phyloP scores from a whole-genome alignment of 2,888 invertebrate genomes.

The Nomada fabriciana region DNA sequence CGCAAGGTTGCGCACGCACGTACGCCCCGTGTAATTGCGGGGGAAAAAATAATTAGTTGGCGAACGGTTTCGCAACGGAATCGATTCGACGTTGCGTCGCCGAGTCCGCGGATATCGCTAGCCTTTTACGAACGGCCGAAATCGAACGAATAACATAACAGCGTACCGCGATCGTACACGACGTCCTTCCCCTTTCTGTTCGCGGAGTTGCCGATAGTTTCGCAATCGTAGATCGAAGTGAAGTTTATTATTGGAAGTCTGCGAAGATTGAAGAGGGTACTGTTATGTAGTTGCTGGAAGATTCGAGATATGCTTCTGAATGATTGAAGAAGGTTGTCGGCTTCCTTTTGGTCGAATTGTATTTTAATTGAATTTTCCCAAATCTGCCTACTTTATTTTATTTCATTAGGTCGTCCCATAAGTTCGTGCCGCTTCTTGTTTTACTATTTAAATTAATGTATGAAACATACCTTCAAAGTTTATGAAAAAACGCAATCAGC shows the following conservation, averaged over 20 bases:
- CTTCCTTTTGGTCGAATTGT: too few relatives aligned
- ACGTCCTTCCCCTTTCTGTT: conserved; percentile 30
- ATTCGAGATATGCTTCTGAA: conserved; percentile 1
- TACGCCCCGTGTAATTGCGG: conserved; percentile 50
- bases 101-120: conserved; percentile 23
- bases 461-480: too few relatives aligned
- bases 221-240: conserved; percentile 22
- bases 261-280: conserved; percentile 20
- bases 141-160: conserved; percentile 1
- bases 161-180: conserved; percentile 13
- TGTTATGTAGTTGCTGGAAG: neutral
- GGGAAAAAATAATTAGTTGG: conserved; percentile 58
- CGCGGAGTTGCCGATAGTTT: conserved; percentile 12
- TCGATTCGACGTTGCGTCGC: conserved; percentile 44
- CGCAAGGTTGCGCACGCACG: conserved; percentile 36
- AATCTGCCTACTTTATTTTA: neutral
- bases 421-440: too few relatives aligned
- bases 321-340: conserved; percentile 4
- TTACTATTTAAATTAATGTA: too few relatives aligned
- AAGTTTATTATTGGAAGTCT: conserved; percentile 34
- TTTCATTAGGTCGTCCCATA: too few relatives aligned
- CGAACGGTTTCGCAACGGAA: conserved; percentile 51
- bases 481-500: too few relatives aligned
- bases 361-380: too few relatives aligned
- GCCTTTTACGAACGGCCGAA: conserved; percentile 51